Evolutionary conservation across 2,888 invertebrate genomes (phyloP).

Genomic region (Caenorhabditis afra): DNA sequence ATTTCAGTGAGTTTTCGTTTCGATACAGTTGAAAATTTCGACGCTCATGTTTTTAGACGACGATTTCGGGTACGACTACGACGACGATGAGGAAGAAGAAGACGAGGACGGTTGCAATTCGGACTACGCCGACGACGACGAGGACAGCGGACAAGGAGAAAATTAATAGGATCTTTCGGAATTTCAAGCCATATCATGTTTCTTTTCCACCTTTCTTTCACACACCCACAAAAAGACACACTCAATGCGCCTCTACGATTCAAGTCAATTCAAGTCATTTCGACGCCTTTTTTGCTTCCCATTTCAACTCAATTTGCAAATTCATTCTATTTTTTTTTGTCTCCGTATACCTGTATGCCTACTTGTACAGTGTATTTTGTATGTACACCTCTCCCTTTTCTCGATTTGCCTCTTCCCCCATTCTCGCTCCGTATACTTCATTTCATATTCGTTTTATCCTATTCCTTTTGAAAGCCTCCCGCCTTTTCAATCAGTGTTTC

Average conservation of each 20-base stretch:
- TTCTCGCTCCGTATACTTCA: slow-evolving; percentile 23
- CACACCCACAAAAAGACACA: too few relatives aligned
- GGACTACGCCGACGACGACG: slow-evolving; percentile 71
- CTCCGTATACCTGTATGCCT: background rate
- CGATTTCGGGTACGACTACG: slow-evolving; percentile 61
- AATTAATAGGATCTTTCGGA: slow-evolving; percentile 62
- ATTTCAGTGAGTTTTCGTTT: slow-evolving; percentile 88
- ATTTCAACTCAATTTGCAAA: background rate
- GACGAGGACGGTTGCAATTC: slow-evolving; percentile 57
- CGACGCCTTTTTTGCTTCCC: too few relatives aligned
- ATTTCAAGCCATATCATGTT: slow-evolving; percentile 19
- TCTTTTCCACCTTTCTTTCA: slow-evolving; percentile 26
- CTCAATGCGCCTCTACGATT: background rate
- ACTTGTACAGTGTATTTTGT: slow-evolving; percentile 27
- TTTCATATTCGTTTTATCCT: slow-evolving; percentile 31
- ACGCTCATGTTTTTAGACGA: slow-evolving; percentile 59
- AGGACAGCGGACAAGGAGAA: slow-evolving; percentile 79
- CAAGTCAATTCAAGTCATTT: too few relatives aligned
- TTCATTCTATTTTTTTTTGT: too few relatives aligned
- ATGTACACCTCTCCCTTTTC: slow-evolving; percentile 45
- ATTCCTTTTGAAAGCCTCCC: background rate
- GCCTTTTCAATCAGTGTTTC: background rate
- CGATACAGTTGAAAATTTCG: too few relatives aligned
- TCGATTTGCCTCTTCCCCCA: too few relatives aligned
- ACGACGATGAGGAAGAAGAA: slow-evolving; percentile 70